Conservation (phyloP, 2,888 invertebrate genomes). For the Brassicogethes aeneus region DNA sequence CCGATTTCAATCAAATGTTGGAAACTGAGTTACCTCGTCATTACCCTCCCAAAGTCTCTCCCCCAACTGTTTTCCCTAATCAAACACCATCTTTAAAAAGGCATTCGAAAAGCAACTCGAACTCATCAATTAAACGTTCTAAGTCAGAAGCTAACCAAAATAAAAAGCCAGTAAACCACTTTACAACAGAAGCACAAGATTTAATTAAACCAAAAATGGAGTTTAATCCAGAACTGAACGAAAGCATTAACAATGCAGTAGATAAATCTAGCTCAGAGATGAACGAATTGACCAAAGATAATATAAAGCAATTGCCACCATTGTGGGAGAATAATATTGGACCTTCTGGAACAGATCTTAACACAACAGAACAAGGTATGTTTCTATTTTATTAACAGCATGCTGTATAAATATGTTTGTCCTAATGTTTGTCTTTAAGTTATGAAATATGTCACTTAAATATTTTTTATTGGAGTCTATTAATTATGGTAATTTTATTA, state of each 20-base stretch:
- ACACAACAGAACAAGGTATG: conserved; percentile 23
- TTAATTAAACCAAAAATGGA: conserved; percentile 15
- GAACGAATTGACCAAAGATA: conserved; percentile 12
- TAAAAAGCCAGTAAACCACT: conserved; percentile 13
- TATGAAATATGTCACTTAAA: no score
- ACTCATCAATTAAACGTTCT: conserved; percentile 20
- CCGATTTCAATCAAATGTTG: conserved; percentile 29
- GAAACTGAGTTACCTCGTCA: conserved; percentile 26
- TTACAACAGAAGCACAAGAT: conserved; percentile 18
- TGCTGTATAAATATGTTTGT: no score
- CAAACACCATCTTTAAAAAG: conserved; percentile 16
- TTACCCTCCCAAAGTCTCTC: conserved; percentile 11
- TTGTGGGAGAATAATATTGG: conserved; percentile 19
- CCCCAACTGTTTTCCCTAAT: conserved; percentile 11
- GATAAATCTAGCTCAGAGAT: neutral
- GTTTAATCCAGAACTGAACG: neutral
- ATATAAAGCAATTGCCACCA: conserved; percentile 8
- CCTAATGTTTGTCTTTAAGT: no score
- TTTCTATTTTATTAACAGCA: conserved; percentile 4
- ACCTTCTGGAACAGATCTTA: conserved; percentile 14
- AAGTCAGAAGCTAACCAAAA: conserved; percentile 18
- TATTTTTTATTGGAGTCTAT: no score
- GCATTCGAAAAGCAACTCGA: conserved; percentile 15
- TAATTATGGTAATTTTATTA: no score
- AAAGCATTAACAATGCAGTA: neutral